These are phyloP conservation scores for Perizoma affinitatum DNA, from an alignment of 2,888 invertebrate genomes.

Conservation along the genomic window DNA sequence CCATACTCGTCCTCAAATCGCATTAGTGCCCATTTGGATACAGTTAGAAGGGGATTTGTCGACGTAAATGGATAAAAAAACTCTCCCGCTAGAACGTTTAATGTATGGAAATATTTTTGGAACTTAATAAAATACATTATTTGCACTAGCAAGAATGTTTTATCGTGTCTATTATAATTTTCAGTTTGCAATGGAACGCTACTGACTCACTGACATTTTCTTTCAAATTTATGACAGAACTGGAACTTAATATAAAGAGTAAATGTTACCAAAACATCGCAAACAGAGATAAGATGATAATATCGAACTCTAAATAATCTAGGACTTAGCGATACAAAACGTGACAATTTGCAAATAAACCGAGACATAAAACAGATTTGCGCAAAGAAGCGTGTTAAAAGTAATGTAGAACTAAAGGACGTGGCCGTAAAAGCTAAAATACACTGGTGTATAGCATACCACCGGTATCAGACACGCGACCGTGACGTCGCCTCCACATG, in stretches of 20 bases:
- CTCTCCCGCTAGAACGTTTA: slow-evolving; percentile 21
- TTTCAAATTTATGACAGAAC: no score
- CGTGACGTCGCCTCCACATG: slow-evolving; percentile 21
- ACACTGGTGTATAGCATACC: slow-evolving; percentile 4
- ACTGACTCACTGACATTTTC: no score
- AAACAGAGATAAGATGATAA: no score
- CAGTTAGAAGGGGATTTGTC: slow-evolving; percentile 32
- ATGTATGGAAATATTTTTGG: slow-evolving; percentile 4
- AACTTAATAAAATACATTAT: background rate
- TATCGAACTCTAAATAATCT: no score
- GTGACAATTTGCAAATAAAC: background rate
- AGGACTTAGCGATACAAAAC: background rate
- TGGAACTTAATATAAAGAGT: no score
- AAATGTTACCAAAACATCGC: no score
- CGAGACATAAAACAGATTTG: slow-evolving; percentile 11
- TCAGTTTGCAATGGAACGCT: no score
- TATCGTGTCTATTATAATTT: no score
- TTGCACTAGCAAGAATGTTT: background rate
- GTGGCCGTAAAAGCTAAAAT: slow-evolving; percentile 12
- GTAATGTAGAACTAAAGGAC: slow-evolving; percentile 11
- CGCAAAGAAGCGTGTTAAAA: slow-evolving; percentile 4
- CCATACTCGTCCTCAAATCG: slow-evolving; percentile 3
- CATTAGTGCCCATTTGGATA: slow-evolving; percentile 32
- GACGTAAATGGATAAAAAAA: slow-evolving; percentile 30
- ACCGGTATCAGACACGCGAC: slow-evolving; percentile 19